These are phyloP conservation scores for Chloroclystis v-ata DNA, from an alignment of 2,888 invertebrate species.

Conservation along the genomic window DNA sequence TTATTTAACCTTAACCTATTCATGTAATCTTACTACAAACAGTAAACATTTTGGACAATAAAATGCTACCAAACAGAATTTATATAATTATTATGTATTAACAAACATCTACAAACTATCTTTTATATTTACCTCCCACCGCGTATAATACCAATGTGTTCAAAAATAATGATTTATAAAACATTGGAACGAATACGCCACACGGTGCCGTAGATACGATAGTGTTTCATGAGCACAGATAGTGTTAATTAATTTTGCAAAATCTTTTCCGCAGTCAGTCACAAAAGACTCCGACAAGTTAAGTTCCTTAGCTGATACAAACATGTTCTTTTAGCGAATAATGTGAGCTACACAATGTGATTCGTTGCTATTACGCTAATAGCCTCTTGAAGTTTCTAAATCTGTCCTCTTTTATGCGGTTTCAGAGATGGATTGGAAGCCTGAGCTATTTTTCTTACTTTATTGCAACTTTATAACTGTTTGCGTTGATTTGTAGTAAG, in stretches of 20 bases:
- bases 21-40: no score
- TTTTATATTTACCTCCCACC: no score
- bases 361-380: conserved; percentile 45
- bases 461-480: neutral
- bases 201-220: no score
- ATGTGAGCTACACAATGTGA: conserved; percentile 35
- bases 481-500: neutral
- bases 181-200: no score
- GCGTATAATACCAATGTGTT: no score
- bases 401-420: conserved; percentile 33
- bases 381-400: conserved; percentile 44
- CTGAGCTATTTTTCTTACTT: conserved; percentile 9
- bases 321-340: conserved; percentile 24
- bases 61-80: no score
- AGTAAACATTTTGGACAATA: no score
- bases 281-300: neutral
- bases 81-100: no score
- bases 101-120: no score
- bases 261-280: neutral
- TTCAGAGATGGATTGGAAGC: conserved; percentile 13
- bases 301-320: neutral
- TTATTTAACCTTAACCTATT: no score
- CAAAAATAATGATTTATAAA: no score
- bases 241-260: neutral
- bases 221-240: no score